Base-by-base conservation (phyloP, 30 jellyfish, hydroid and myxozoan genomes). In the Aurelia aurita region DNA sequence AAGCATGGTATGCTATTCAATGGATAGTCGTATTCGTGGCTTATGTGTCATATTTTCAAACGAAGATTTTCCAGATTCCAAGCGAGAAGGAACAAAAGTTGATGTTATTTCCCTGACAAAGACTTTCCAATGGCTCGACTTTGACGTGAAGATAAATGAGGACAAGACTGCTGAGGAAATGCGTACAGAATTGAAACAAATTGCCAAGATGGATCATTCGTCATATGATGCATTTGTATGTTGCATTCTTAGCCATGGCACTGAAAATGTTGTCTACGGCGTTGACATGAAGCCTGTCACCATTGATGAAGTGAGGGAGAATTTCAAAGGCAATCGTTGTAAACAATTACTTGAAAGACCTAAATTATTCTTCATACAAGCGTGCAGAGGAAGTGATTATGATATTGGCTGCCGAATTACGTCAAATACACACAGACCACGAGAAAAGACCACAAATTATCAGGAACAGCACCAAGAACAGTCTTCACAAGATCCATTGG, bases 231-330 rank as follows among this genome's bases (percentile, higher is more conserved):
- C 74, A 4, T 27, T 61, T 61, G 74, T 27, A 12, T 61, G 74
- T 27, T 61, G 74, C 74, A 61, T 61, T 3, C 74, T 61, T 16
- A 20, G 74, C 26, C 74, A 61, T 25, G 74, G 74, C n/a, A 13
- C 29, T 22, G 35, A 20, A 27, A 27, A 27, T 27, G 39, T 11
- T 22, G 26, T 61, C 44, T 13, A 16, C 31, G 18, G 74, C 26
- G 35, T 16, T 22, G 74, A 61, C 45, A 61, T 13, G 31, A 25
- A 27, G 11, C 26, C 18, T 61, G 26, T 61, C 26, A 27, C 74
- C 3, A 27, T 20, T 22, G 45, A 61, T 16, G 74, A 61, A 15
- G 18, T 61, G 39, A 61, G 74, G 11, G 45, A 27, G 74, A 27
- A 13, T 4, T 61, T 61, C 39, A 25, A 16, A 11, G 45, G 74